Conservation (phyloP, 1,140 invertebrate species). For the Augochlora pura region DNA sequence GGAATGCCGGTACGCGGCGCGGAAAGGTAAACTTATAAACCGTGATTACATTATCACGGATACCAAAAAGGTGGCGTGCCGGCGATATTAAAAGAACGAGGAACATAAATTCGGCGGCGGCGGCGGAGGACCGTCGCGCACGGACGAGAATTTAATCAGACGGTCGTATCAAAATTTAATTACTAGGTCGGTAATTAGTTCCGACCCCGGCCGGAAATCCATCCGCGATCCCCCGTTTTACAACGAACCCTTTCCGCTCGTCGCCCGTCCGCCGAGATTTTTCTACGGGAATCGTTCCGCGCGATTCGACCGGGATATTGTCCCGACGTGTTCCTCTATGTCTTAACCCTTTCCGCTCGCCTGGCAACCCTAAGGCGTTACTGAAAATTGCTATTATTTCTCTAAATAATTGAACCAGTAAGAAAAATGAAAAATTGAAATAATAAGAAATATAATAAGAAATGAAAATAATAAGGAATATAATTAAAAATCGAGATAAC, state of each 20-base stretch:
- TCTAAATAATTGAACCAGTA: too few relatives aligned
- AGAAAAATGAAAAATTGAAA: too few relatives aligned
- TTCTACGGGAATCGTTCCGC: neutral
- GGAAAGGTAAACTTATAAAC: neutral
- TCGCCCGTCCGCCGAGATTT: neutral
- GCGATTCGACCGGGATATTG: neutral
- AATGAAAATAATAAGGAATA: too few relatives aligned
- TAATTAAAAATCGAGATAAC: too few relatives aligned
- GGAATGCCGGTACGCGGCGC: too few relatives aligned
- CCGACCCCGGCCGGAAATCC: neutral
- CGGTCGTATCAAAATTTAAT: slow-evolving; percentile 39
- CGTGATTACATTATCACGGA: neutral
- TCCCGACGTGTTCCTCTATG: too few relatives aligned
- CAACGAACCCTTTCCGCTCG: neutral
- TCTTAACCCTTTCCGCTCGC: too few relatives aligned
- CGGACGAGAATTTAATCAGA: slow-evolving; percentile 39
- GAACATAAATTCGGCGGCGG: slow-evolving; percentile 5
- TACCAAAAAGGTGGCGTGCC: neutral
- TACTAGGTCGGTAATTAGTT: slow-evolving; percentile 34
- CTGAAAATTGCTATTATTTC: too few relatives aligned
- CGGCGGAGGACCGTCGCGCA: too few relatives aligned
- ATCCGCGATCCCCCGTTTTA: neutral
- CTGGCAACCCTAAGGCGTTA: too few relatives aligned
- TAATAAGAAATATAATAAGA: too few relatives aligned
- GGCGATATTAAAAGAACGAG: slow-evolving; percentile 5